Evolutionary conservation across 2,113 vertebrate genomes (phyloP), one percentile per base, ranked within the genome.

Genomic region (rabbit (Oryctolagus cuniculus)): DNA sequence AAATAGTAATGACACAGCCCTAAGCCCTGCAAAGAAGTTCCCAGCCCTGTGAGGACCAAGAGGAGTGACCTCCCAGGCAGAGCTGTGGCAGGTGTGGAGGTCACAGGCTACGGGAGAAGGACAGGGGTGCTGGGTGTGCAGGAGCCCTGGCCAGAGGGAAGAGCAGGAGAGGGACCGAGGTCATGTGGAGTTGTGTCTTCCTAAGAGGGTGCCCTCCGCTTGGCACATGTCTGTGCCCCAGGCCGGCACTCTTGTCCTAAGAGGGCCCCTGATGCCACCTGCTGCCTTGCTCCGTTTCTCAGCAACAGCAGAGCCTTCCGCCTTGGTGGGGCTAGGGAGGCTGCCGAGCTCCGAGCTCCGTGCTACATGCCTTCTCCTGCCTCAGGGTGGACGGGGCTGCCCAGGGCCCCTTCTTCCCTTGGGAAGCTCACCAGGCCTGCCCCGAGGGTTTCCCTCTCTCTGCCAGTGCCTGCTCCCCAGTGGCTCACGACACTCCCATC

Each of bases 181-280:
- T 16, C n/a, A 12, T 15, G 38, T 25, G 0, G 31, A 64, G 55
- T n/a, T 29, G 12, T 58, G 19, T 29, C 79, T n/a, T 17, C 22
- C 27, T 2, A 10, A 17, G 61, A 38, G 70, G 34, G 21, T 27
- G 3, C 24, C 24, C 51, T 44, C 25, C 0, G 38, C 67, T 5
- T 51, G 10, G 31, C 29, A 8, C 3, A 0, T 27, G 31, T 24
- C 66, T 38, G 69, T 17, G 10, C 3, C 80, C 8, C 55, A 24
- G 31, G 21, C 31, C 15, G 1, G 75, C 0, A 13, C 29, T 27
- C 53, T 55, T 5, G 2, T 21, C 38, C 21, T 1, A 0, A 17
- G n/a, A 16, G 34, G 79, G 2, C 49, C 70, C 51, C 2, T 58
- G 55, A 58, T 16, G 55, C 55, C 55, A 58, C 13, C 1, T 10